Conservation (phyloP, 2,113 vertebrate species). For the Brevimyrus niger region DNA sequence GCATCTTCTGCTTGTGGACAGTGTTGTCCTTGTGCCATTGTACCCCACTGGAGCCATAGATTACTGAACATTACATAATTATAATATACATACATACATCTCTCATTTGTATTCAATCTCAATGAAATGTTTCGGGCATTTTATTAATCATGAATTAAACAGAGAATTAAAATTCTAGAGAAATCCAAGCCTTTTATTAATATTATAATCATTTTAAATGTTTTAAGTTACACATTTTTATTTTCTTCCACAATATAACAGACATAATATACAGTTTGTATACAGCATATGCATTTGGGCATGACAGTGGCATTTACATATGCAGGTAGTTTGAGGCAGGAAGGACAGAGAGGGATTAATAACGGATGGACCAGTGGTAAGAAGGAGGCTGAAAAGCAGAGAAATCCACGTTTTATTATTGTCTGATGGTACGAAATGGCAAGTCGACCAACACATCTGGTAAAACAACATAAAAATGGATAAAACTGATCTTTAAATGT, state of each 20-base stretch:
- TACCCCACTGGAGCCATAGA: background rate
- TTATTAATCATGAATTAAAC: constrained; percentile 53
- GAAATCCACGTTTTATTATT: background rate
- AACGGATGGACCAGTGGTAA: background rate
- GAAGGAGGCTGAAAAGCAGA: background rate
- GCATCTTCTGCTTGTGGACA: background rate
- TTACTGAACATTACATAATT: background rate
- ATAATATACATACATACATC: background rate
- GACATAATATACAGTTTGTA: constrained; percentile 57
- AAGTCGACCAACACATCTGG: background rate
- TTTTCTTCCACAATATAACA: constrained; percentile 55
- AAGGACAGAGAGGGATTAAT: background rate
- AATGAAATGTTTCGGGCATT: background rate
- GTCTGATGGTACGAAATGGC: constrained; percentile 14
- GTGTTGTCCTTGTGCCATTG: background rate
- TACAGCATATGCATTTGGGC: constrained; percentile 52
- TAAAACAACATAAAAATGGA: constrained; percentile 24
- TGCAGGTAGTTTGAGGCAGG: constrained; percentile 30
- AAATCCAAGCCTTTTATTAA: constrained; percentile 45
- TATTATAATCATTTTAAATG: constrained; percentile 37
- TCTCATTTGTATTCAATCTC: background rate
- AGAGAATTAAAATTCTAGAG: constrained; percentile 62
- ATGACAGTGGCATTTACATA: constrained; percentile 43
- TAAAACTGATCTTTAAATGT: constrained; percentile 39
- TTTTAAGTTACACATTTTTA: constrained; percentile 40